Percentiles rank a stretch among this genome's conserved stretches.
Evolutionary conservation across 2,113 vertebrate genomes (phyloP).

Genomic region (Pachyramphus minor): DNA sequence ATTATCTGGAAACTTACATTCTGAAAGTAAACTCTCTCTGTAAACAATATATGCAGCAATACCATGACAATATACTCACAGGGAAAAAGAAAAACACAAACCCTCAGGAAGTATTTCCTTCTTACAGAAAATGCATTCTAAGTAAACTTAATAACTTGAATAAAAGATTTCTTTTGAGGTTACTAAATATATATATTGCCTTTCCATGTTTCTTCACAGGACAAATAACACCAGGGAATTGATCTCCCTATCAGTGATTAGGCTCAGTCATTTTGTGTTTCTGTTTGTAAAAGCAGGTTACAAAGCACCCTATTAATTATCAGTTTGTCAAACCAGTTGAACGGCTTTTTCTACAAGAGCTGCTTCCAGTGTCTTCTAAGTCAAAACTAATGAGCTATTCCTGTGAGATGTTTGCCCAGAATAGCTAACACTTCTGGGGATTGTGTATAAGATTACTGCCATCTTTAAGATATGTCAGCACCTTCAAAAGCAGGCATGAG

Average conservation of each 20-base stretch:
- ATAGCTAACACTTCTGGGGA: background rate
- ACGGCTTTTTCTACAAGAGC: background rate
- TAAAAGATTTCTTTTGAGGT: background rate
- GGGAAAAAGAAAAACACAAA: background rate
- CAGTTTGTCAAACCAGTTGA: background rate
- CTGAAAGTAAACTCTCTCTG: background rate
- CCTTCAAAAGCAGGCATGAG: background rate
- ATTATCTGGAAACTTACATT: background rate
- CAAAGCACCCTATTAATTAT: background rate
- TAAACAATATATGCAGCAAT: background rate
- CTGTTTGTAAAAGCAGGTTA: background rate
- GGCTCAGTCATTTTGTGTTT: background rate
- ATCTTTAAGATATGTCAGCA: background rate
- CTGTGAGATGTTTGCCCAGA: background rate
- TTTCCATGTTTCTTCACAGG: background rate
- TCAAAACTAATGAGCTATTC: background rate
- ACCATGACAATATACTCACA: background rate
- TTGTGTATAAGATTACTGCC: background rate
- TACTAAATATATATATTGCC: background rate
- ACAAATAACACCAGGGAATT: background rate
- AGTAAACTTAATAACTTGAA: background rate
- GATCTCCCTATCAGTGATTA: background rate
- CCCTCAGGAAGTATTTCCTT: background rate
- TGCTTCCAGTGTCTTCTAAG: background rate
- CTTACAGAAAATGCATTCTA: background rate